A percentile compares a stretch with the other conserved stretches of the same genome.
These are phyloP conservation scores for Antheraea mylitta DNA, from an alignment of 1,140 invertebrate genomes.

Conservation along the genomic window DNA sequence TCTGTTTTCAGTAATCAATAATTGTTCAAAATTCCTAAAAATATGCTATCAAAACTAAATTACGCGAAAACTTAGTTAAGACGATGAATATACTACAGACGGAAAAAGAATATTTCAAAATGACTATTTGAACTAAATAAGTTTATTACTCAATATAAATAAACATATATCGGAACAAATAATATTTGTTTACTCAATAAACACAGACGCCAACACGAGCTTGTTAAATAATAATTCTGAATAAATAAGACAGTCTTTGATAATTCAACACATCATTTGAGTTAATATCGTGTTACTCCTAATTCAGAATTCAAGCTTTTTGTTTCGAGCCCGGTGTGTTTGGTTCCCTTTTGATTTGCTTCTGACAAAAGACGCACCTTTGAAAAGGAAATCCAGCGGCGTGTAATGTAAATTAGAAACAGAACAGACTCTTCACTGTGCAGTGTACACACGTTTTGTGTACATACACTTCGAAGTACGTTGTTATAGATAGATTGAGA, in stretches of 20 bases:
- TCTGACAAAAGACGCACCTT: slow-evolving; percentile 63
- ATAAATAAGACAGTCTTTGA: slow-evolving; percentile 7
- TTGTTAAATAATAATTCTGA: slow-evolving; percentile 2
- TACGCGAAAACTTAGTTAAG: too few species aligned
- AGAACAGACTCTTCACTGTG: slow-evolving; percentile 31
- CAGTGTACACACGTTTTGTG: slow-evolving; percentile 9
- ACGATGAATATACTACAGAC: too few species aligned
- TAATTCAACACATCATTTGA: slow-evolving; percentile 20
- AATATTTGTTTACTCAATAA: not conserved
- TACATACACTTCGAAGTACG: not conserved
- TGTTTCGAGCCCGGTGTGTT: slow-evolving; percentile 35
- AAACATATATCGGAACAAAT: not conserved
- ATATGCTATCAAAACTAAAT: too few species aligned
- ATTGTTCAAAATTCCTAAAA: too few species aligned
- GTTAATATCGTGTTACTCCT: slow-evolving; percentile 31
- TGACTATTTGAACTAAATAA: too few species aligned
- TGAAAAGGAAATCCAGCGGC: slow-evolving; percentile 57
- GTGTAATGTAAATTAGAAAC: slow-evolving; percentile 69
- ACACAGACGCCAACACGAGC: not conserved
- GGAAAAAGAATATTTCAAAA: too few species aligned
- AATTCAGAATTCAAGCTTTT: slow-evolving; percentile 45
- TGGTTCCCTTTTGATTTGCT: slow-evolving; percentile 54
- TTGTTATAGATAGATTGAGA: not conserved
- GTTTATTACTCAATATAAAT: too few species aligned
- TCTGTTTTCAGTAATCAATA: too few species aligned